Conservation (phyloP, 2,888 invertebrate species). For the Dicyrtoma fusca region DNA sequence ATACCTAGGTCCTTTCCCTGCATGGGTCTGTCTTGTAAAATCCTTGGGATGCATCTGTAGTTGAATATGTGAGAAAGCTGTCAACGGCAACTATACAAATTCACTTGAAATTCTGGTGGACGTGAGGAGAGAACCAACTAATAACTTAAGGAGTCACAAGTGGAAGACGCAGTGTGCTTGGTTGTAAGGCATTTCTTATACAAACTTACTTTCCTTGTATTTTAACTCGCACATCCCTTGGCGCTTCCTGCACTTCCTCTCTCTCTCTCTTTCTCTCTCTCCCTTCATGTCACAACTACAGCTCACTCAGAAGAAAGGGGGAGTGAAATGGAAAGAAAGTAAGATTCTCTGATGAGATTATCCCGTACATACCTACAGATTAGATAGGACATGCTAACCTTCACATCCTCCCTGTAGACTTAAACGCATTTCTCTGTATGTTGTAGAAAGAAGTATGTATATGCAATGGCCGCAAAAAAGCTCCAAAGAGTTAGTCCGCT, state of each 20-base stretch:
- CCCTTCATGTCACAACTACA: constrained; percentile 5
- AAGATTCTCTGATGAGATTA: constrained; percentile 20
- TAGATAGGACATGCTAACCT: not conserved
- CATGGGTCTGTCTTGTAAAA: no score
- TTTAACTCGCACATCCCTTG: no score
- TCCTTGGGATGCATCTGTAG: not conserved
- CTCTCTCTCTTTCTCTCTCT: not conserved
- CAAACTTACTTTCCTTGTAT: no score
- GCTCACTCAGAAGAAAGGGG: not conserved
- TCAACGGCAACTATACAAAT: constrained; percentile 29
- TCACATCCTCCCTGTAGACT: no score
- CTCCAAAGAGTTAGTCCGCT: no score
- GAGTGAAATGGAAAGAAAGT: not conserved
- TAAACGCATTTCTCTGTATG: no score
- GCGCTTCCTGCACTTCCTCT: not conserved
- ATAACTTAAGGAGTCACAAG: constrained; percentile 24
- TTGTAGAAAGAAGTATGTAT: no score
- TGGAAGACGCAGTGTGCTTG: not conserved
- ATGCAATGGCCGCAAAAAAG: no score
- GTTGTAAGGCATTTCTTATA: no score
- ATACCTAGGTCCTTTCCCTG: not conserved
- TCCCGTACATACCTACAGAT: not conserved
- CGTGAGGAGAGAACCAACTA: constrained; percentile 30
- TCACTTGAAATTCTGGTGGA: constrained; percentile 28
- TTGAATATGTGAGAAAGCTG: constrained; percentile 20